These are phyloP conservation scores for Momotus momota DNA, from an alignment of 2,797 vertebrate species.

Conservation along the genomic window DNA sequence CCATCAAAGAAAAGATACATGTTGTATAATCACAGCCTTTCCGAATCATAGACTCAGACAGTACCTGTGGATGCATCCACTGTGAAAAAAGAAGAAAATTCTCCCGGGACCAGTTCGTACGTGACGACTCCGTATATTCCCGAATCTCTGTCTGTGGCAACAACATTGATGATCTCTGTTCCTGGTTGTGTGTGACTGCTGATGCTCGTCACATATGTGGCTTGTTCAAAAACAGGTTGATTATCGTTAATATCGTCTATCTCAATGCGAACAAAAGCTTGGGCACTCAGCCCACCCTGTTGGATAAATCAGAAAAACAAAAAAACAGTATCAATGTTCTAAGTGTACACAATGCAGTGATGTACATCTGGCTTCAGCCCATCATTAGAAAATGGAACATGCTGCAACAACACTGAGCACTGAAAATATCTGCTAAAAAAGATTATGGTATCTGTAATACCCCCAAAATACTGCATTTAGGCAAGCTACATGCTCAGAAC, in stretches of 20 bases:
- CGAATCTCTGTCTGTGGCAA: conserved; percentile 88
- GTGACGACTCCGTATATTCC: conserved; percentile 84
- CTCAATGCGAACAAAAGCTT: conserved; percentile 90
- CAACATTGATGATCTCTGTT: conserved; percentile 85
- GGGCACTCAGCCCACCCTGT: conserved; percentile 91
- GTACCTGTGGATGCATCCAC: conserved; percentile 89
- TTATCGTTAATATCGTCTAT: conserved; percentile 93
- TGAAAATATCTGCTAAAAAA: neutral
- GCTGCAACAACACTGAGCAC: neutral
- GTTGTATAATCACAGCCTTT: neutral
- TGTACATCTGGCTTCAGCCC: neutral
- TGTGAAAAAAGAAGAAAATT: conserved; percentile 85
- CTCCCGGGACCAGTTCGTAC: conserved; percentile 85
- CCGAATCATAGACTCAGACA: neutral
- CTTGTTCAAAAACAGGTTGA: conserved; percentile 87
- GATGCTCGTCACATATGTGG: conserved; percentile 84
- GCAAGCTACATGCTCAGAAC: neutral
- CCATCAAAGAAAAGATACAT: neutral
- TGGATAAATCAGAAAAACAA: conserved; percentile 33
- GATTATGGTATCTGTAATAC: neutral
- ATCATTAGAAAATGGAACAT: neutral
- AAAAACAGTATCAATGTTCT: neutral
- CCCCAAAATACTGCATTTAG: neutral
- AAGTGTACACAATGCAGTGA: neutral
- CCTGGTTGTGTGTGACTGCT: conserved; percentile 87